Evolutionary conservation across 2,888 invertebrate genomes (phyloP).

Genomic region (Theristus sp.): DNA sequence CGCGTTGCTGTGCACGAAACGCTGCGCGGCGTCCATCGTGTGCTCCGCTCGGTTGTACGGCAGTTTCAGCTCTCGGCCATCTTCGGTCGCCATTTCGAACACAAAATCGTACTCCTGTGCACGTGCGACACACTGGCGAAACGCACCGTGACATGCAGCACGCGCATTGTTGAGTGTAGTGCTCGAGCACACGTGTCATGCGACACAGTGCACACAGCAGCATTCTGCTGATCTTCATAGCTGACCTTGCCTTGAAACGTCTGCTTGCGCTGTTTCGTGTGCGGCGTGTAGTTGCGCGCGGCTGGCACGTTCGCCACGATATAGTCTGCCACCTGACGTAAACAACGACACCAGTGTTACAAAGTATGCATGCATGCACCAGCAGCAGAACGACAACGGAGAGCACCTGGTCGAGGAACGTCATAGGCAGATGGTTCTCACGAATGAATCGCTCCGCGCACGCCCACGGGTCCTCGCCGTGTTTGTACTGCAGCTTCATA

Average conservation of each 20-base stretch:
- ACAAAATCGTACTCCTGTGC: conserved; percentile 70
- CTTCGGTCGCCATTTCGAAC: conserved; percentile 83
- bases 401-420: conserved; percentile 68
- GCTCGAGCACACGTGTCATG: no score
- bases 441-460: conserved; percentile 76
- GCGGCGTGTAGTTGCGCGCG: background rate
- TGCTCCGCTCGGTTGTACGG: conserved; percentile 79
- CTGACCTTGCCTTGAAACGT: background rate
- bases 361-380: no score
- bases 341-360: no score
- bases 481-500: conserved; percentile 15
- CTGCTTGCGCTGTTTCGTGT: background rate
- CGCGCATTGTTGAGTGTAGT: background rate
- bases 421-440: conserved; percentile 59
- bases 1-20: conserved; percentile 61
- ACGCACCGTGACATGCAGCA: no score
- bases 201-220: no score
- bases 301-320: background rate
- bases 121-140: no score
- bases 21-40: conserved; percentile 72
- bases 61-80: conserved; percentile 64
- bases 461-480: conserved; percentile 69
- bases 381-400: no score
- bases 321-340: background rate
- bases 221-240: background rate